Evolutionary conservation across 2,797 vertebrate genomes (phyloP).

Genomic region (Tapirus indicus): DNA sequence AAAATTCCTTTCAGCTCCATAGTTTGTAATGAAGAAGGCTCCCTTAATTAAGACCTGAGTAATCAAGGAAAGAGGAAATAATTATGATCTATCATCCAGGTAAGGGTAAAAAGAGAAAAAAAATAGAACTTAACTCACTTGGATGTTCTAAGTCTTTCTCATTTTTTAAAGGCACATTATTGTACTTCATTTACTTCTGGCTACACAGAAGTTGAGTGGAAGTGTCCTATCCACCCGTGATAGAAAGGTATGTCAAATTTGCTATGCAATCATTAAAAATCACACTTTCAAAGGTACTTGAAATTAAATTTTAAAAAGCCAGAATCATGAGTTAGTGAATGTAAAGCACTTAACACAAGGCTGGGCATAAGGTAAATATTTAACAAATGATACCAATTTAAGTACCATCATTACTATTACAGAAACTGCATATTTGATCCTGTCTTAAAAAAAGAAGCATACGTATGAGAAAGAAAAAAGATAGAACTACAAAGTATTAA

Average conservation of each 20-base stretch:
- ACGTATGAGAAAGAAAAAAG: neutral
- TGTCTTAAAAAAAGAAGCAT: neutral
- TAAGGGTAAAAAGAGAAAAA: neutral
- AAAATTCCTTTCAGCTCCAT: neutral
- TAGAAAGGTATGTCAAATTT: neutral
- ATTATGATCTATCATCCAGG: neutral
- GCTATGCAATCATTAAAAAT: neutral
- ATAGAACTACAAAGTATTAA: neutral
- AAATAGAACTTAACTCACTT: neutral
- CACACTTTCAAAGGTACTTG: neutral
- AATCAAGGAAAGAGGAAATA: neutral
- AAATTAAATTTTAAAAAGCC: slow-evolving; percentile 19
- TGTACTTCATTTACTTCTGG: neutral
- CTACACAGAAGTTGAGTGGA: neutral
- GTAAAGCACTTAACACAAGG: slow-evolving; percentile 5
- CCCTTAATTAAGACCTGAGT: neutral
- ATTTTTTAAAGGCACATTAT: neutral
- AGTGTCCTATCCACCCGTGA: neutral
- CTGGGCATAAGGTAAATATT: neutral
- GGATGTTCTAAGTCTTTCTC: neutral
- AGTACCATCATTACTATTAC: neutral
- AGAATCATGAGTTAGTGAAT: neutral
- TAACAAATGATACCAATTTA: slow-evolving; percentile 2
- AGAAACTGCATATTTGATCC: neutral
- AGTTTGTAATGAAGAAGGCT: neutral